Evolutionary conservation across 2,797 vertebrate species (phyloP).

Genomic region (Lutjanus campechanus): DNA sequence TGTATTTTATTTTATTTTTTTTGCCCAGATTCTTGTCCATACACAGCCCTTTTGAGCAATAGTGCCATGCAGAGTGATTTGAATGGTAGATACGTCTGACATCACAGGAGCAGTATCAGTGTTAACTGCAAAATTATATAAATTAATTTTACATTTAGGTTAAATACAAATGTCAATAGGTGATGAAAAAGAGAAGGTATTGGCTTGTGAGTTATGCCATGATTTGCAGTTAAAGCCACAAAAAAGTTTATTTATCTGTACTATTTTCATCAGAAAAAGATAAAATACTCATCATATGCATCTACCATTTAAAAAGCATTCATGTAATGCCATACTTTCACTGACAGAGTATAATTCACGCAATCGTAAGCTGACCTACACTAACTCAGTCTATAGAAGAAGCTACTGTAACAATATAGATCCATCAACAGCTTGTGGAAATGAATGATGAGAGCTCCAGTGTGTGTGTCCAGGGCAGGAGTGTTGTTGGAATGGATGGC

Average conservation of each 20-base stretch:
- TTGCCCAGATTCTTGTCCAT: too few relatives aligned
- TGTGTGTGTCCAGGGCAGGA: constrained; percentile 42
- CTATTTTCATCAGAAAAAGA: neutral
- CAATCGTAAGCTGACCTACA: neutral
- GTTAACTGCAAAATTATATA: neutral
- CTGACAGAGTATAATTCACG: neutral
- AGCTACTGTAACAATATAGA: constrained; percentile 45
- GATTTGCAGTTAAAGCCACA: neutral
- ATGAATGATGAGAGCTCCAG: constrained; percentile 50
- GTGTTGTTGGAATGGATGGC: constrained; percentile 62
- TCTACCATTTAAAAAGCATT: neutral
- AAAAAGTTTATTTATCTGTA: neutral
- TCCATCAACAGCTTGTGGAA: constrained; percentile 59
- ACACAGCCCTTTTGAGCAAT: too few relatives aligned
- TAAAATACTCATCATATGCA: neutral
- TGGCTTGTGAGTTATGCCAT: neutral
- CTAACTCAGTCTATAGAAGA: neutral
- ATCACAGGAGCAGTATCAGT: neutral
- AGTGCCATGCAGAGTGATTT: neutral
- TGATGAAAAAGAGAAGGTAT: neutral
- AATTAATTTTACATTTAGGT: neutral
- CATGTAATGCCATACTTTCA: neutral
- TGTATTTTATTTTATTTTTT: too few relatives aligned
- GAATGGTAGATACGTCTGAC: neutral
- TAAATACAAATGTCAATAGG: neutral